phyloP scores from a whole-genome alignment of 2,888 invertebrate genomes.

The Archips crataeganus region DNA sequence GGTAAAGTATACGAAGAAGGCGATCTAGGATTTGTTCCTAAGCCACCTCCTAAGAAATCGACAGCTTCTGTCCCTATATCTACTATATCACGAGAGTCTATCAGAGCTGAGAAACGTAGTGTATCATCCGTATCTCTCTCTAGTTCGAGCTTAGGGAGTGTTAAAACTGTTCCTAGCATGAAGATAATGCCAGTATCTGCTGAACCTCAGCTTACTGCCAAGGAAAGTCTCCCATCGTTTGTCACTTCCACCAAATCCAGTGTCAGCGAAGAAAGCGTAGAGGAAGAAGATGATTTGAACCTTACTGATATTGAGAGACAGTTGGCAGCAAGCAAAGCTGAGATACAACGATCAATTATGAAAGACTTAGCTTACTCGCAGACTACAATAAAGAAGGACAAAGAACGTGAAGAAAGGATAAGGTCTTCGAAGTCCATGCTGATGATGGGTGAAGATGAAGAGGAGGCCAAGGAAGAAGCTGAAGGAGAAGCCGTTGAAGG shows the following conservation, averaged over 20 bases:
- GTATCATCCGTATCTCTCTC: constrained; percentile 50
- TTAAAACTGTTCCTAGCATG: constrained; percentile 73
- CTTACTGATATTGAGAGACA: constrained; percentile 61
- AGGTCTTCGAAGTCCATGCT: constrained; percentile 52
- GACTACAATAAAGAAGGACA: constrained; percentile 52
- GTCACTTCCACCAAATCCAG: constrained; percentile 67
- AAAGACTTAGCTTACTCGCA: constrained; percentile 71
- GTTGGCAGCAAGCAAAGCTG: constrained; percentile 67
- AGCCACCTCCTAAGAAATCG: constrained; percentile 62
- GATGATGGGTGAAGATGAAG: constrained; percentile 45
- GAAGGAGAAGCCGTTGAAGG: constrained; percentile 54
- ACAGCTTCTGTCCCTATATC: constrained; percentile 48
- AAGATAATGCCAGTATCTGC: constrained; percentile 60
- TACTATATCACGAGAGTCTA: constrained; percentile 52
- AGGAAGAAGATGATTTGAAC: constrained; percentile 49
- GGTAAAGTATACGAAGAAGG: constrained; percentile 87
- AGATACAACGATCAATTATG: constrained; percentile 75
- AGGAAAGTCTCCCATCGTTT: constrained; percentile 73
- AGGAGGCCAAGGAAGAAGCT: constrained; percentile 45
- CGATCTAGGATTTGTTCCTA: constrained; percentile 89
- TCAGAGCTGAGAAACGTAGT: constrained; percentile 50
- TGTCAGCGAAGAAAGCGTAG: constrained; percentile 50
- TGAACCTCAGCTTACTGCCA: constrained; percentile 51
- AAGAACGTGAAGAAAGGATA: constrained; percentile 39
- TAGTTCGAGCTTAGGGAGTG: constrained; percentile 61